These are phyloP conservation scores for Zonitis immaculata DNA, from an alignment of 2,888 invertebrate species.

Conservation along the genomic window DNA sequence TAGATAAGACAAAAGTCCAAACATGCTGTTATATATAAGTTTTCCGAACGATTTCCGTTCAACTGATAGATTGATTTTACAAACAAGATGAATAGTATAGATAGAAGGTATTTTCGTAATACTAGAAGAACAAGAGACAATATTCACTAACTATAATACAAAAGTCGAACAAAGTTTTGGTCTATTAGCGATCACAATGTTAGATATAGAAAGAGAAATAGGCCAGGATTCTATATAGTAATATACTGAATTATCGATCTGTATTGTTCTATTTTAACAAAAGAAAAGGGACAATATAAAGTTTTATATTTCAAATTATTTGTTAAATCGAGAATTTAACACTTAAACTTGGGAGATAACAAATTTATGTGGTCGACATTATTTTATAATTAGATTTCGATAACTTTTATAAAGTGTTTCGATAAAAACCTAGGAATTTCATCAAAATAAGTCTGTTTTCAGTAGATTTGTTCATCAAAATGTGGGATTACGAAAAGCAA, in stretches of 20 bases:
- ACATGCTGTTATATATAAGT: neutral
- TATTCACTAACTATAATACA: constrained; percentile 3
- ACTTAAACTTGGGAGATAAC: too few relatives aligned
- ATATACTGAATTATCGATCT: constrained; percentile 30
- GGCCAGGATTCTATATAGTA: constrained; percentile 12
- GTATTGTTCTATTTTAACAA: constrained; percentile 16
- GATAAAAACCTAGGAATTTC: neutral
- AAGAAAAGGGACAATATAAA: neutral
- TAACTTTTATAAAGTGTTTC: too few relatives aligned
- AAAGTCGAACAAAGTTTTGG: constrained; percentile 36
- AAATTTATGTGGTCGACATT: neutral
- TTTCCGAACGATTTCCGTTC: neutral
- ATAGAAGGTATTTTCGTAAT: constrained; percentile 16
- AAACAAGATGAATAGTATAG: constrained; percentile 2
- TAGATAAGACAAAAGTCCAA: neutral
- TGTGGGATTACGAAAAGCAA: neutral
- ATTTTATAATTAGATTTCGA: neutral
- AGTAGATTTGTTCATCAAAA: neutral
- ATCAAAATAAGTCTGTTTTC: neutral
- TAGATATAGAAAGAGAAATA: constrained; percentile 30
- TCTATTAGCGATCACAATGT: constrained; percentile 38
- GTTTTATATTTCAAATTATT: too few relatives aligned
- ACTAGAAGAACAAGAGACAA: constrained; percentile 9
- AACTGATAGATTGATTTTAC: neutral
- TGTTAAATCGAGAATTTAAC: too few relatives aligned